Evolutionary conservation across 2,113 vertebrate genomes (phyloP), one percentile per base, ranked within the genome.

Genomic region (Istiophorus platypterus): DNA sequence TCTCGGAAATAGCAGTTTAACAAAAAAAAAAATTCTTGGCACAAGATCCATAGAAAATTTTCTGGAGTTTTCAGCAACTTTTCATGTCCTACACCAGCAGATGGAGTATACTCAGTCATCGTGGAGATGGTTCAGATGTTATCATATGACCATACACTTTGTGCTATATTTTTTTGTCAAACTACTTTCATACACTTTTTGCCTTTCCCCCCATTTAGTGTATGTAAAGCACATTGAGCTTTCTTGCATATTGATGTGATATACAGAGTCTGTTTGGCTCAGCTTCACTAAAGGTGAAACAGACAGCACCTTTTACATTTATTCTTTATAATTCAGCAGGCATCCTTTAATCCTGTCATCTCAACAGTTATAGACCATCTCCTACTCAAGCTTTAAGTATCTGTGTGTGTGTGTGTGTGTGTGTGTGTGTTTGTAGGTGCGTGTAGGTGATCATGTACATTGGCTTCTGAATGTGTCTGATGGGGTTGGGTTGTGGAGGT

Each of bases 261-360:
- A 6, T 7, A 63, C 18, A 74, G 49, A 64, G 76, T 4, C 45
- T 37, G 26, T 56, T 41, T 34, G 37, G 61, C 27, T 37, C 3
- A 31, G 13, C 29, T 4, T 62, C 59, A 58, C 10, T 39, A 57
- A 56, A 69, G 73, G 41, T 71, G n/a, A 59, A 82, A 80, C 7
- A 69, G 39, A 17, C 59, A 56, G 57, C 27, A 79, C 56, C 51
- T 37, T 80, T 78, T 74, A 65, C 59, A 73, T 80, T 66, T 66
- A 72, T 77, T 58, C 31, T 34, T 64, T 49, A 52, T 9, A 52
- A 76, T 85, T 72, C 79, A 85, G 77, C 66, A 67, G 81, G 45
- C 11, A 2, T 68, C 59, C 37, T 59, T 68, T 66, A 52, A 74
- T 58, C 75, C 68, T 83, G 26, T 68, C 68, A 22, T 59, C 70